Evolutionary conservation across 2,888 invertebrate genomes (phyloP).

Genomic region (Heliothis peltigera): DNA sequence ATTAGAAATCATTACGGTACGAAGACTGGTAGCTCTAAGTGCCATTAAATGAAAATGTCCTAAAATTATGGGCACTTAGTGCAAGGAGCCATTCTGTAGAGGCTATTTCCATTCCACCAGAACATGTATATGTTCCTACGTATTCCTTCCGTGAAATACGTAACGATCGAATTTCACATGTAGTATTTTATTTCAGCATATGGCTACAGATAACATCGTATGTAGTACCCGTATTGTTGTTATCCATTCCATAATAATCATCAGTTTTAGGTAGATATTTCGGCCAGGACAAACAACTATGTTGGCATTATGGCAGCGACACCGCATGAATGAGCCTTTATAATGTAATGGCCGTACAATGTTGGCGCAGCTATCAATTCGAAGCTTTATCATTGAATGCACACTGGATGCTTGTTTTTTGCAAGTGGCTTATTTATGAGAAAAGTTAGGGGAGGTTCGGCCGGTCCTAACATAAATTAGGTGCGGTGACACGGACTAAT

Average conservation of each 20-base stretch:
- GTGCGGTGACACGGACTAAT: conserved; percentile 80
- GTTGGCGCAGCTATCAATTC: conserved; percentile 52
- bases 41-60: conserved; percentile 73
- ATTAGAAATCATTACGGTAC: conserved; percentile 71
- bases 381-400: conserved; percentile 63
- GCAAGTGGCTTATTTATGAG: conserved; percentile 78
- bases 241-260: conserved; percentile 51
- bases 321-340: conserved; percentile 42
- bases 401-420: conserved; percentile 72
- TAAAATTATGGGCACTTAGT: conserved; percentile 71
- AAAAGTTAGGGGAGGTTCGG: conserved; percentile 77
- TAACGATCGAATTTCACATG: conserved; percentile 33
- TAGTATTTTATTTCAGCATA: conserved; percentile 49
- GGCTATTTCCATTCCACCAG: conserved; percentile 60
- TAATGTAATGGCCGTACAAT: conserved; percentile 40
- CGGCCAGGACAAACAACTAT: conserved; percentile 45
- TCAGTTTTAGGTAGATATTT: conserved; percentile 49
- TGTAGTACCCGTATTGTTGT: conserved; percentile 51
- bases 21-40: conserved; percentile 68
- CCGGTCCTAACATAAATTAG: conserved; percentile 78
- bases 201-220: conserved; percentile 46
- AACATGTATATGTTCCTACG: conserved; percentile 43
- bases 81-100: conserved; percentile 67
- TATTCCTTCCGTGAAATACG: conserved; percentile 30
- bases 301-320: conserved; percentile 38